Percentiles rank a stretch among this genome's conserved stretches.
Evolutionary conservation across 2,113 vertebrate genomes (phyloP).

Genomic region (Tragelaphus strepsiceros): DNA sequence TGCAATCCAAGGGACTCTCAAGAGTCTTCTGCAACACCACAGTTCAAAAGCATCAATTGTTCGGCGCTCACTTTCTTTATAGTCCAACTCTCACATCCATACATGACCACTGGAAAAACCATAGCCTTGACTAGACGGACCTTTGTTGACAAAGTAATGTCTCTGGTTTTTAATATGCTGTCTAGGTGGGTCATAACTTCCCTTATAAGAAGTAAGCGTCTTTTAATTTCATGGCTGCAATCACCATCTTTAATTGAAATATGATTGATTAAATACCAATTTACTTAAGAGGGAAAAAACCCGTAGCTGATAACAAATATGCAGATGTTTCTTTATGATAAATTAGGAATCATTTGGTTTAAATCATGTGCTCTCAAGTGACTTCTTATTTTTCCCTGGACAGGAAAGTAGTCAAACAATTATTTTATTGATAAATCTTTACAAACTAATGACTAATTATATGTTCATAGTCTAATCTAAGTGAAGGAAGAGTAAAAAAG

Average conservation of each 20-base stretch:
- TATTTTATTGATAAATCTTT: slow-evolving; percentile 49
- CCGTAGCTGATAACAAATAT: not conserved
- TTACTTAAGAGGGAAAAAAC: not conserved
- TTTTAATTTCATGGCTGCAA: not conserved
- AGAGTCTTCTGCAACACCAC: no score
- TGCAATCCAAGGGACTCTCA: no score
- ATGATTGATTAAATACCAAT: not conserved
- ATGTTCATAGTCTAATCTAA: not conserved
- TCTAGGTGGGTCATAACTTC: not conserved
- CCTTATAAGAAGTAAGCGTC: not conserved
- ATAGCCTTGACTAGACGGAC: not conserved
- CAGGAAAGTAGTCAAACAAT: not conserved
- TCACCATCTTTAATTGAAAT: not conserved
- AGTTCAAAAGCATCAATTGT: no score
- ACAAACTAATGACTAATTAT: not conserved
- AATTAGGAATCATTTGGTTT: not conserved
- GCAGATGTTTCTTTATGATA: not conserved
- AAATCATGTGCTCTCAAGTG: not conserved
- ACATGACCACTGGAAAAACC: no score
- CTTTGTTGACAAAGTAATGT: not conserved
- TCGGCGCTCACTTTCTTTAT: no score
- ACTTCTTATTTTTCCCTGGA: not conserved
- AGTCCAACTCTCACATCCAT: no score
- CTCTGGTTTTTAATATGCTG: not conserved
- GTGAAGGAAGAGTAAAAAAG: not conserved